These are phyloP conservation scores for Trilocha varians DNA, from an alignment of 2,888 invertebrate species.

Conservation along the genomic window DNA sequence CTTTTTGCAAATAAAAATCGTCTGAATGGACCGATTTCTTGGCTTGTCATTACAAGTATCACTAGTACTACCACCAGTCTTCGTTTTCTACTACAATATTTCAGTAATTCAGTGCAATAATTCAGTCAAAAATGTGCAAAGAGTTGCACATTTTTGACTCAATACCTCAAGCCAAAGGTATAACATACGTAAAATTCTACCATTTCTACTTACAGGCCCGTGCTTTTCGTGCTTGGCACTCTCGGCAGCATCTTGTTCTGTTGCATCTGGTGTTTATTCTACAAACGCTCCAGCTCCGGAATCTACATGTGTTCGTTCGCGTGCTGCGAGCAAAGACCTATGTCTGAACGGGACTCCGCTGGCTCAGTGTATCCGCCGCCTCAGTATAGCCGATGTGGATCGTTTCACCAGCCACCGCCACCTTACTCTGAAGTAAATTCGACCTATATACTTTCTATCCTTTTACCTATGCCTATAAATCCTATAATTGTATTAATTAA, in stretches of 20 bases:
- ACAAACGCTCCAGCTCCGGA: constrained; percentile 34
- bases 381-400: constrained; percentile 87
- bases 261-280: constrained; percentile 76
- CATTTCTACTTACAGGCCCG: constrained; percentile 57
- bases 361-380: constrained; percentile 88
- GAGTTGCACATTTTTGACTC: too few species aligned
- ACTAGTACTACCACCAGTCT: too few species aligned
- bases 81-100: too few species aligned
- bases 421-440: constrained; percentile 84
- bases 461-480: too few species aligned
- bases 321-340: constrained; percentile 56
- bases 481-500: too few species aligned
- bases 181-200: too few species aligned
- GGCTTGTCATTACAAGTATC: too few species aligned
- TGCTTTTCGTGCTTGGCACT: constrained; percentile 79
- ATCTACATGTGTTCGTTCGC: constrained; percentile 45
- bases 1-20: too few species aligned
- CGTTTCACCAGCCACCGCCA: constrained; percentile 86
- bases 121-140: too few species aligned
- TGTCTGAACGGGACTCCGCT: constrained; percentile 84
- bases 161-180: too few species aligned
- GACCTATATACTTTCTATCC: background rate
- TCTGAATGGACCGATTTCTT: too few species aligned
- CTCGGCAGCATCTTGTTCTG: constrained; percentile 79
- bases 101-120: too few species aligned